Base-by-base conservation (phyloP, 1,140 invertebrate genomes). In the Macrocentrus cingulum region DNA sequence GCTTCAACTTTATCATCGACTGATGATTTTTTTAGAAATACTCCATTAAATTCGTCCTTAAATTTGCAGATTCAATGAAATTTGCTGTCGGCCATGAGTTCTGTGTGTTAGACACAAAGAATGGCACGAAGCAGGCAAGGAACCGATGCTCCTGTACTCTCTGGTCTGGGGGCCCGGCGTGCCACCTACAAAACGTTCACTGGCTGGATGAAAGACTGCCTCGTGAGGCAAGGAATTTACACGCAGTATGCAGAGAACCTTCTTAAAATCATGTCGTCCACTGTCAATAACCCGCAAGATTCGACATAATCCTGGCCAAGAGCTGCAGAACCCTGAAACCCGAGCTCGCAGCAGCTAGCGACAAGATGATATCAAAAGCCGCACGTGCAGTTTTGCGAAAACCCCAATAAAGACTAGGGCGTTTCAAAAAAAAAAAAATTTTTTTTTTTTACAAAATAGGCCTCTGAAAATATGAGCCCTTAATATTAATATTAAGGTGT, bases 221-320 rank as follows among this genome's bases (percentile, higher is more conserved):
- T 94, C n/a, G 89, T 92, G 2, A 94, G 94, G 69, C 92, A 95
- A 84, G 91, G 92, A 42, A 85, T 94, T 82, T 92, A 89, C 53
- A 90, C 88, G 0, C 87, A 89, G 68, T 88, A 91, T 70, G 90
- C 91, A 1, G 91, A 92, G 66, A 85, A 85, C 62, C 76, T 93
- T 36, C 68, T 94, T 15, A 87, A 88, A 63, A 85, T 83, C 2
- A 89, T 92, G 1, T 80, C 84, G 0, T 85, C 86, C 50, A 81
- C 82, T 8, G 85, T 87, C 0, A 86, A 85, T 65, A 84, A 81
- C 56, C 68, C 88, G 0, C n/a, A n/a, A 83, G 84, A 67, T 91
- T 88, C 71, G 87, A 90, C 58, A 82, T 90, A 1, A 84, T 84
- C 60, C 76, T 90, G 8, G 87, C 88, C 0, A 88, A 88, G 59